A percentile compares a stretch with the other conserved stretches of the same genome.
Conservation (phyloP, 1,140 invertebrate species). For the Diprion similis region DNA sequence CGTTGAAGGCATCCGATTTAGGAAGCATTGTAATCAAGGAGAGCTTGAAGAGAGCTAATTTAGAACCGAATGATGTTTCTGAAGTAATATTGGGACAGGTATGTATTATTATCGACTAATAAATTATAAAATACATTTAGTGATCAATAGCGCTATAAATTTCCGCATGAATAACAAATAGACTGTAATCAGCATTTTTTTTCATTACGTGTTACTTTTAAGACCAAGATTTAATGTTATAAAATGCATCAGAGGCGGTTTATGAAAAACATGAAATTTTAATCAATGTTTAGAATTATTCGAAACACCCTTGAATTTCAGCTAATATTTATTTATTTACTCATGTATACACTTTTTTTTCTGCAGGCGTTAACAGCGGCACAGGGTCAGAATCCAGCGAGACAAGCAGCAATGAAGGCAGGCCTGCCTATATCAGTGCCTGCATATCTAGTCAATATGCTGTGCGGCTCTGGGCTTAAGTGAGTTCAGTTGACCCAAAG, state of each 20-base stretch:
- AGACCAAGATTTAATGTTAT: no score
- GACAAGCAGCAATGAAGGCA: constrained; percentile 80
- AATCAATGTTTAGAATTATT: no score
- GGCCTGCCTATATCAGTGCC: constrained; percentile 79
- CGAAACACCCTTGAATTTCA: no score
- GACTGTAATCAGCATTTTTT: no score
- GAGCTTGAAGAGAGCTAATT: constrained; percentile 68
- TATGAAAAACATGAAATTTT: no score
- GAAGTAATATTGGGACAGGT: constrained; percentile 92
- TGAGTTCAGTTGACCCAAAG: constrained; percentile 48
- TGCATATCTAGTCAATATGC: constrained; percentile 81
- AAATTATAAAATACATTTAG: constrained; percentile 10
- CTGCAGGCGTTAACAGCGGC: constrained; percentile 71
- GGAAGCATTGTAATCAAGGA: constrained; percentile 80
- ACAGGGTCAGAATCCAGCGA: constrained; percentile 86
- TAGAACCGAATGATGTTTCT: constrained; percentile 72
- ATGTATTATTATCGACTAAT: constrained; percentile 34
- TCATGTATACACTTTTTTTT: constrained; percentile 20
- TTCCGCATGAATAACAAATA: no score
- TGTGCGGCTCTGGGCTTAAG: constrained; percentile 88
- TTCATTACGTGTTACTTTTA: no score
- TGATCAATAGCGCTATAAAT: constrained; percentile 11
- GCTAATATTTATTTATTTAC: no score
- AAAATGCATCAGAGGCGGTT: no score
- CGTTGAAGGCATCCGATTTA: constrained; percentile 74